Conservation (phyloP, 2,888 invertebrate genomes). For the Therioaphis trifolii region DNA sequence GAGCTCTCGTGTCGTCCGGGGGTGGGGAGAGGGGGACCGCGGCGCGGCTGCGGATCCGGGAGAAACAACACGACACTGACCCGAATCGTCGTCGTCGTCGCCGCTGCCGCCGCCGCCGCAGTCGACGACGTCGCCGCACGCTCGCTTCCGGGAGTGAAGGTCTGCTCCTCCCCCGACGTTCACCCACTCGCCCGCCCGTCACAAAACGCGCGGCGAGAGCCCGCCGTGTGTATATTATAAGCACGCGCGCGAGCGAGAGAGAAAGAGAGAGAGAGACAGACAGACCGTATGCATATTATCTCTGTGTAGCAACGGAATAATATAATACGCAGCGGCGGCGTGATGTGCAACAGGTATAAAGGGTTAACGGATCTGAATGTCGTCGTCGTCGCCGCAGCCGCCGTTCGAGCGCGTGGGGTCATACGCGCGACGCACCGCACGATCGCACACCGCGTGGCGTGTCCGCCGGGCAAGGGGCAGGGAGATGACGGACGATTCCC, state of each 20-base stretch:
- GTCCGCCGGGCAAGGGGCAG: no score
- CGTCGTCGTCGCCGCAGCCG: background rate
- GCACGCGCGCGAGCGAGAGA: constrained; percentile 7
- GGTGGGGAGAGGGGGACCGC: constrained; percentile 4
- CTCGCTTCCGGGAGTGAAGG: constrained; percentile 62
- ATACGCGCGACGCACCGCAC: background rate
- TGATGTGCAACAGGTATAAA: constrained; percentile 55
- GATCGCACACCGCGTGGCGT: no score
- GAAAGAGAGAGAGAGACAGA: no score
- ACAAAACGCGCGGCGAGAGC: background rate
- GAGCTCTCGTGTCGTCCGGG: constrained; percentile 41
- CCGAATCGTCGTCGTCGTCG: constrained; percentile 59
- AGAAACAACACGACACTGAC: constrained; percentile 63
- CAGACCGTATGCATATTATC: no score
- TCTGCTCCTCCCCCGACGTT: background rate
- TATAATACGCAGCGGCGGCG: constrained; percentile 16
- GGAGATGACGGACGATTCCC: no score
- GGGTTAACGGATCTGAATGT: constrained; percentile 60
- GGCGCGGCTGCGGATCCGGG: constrained; percentile 52
- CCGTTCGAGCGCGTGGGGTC: constrained; percentile 39
- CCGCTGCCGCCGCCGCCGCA: background rate
- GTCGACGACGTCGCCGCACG: constrained; percentile 28
- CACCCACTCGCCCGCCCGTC: constrained; percentile 15
- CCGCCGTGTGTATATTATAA: background rate
- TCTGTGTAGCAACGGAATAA: background rate